Conservation (phyloP, 2,113 vertebrate genomes). For the Euleptes europaea region DNA sequence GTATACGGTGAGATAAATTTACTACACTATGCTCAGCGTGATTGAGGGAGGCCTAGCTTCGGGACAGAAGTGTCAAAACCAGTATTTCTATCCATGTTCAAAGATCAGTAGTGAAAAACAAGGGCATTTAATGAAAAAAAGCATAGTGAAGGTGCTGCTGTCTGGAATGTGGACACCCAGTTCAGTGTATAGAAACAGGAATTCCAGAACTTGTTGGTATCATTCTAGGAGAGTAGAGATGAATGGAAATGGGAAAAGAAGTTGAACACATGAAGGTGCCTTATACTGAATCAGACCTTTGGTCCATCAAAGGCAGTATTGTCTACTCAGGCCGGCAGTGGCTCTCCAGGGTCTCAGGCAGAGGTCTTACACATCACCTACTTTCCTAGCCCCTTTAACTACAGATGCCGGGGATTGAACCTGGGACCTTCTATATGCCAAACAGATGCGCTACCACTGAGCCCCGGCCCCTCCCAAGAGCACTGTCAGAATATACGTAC, state of each 20-base stretch:
- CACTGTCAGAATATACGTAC: background rate
- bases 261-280: too few species aligned
- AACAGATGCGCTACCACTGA: too few species aligned
- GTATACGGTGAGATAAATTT: background rate
- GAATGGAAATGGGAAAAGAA: background rate
- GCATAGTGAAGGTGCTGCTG: background rate
- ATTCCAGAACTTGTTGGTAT: background rate
- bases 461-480: too few species aligned
- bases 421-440: too few species aligned
- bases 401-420: too few species aligned
- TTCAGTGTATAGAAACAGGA: background rate
- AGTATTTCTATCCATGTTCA: background rate
- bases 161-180: background rate
- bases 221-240: background rate
- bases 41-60: background rate
- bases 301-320: too few species aligned
- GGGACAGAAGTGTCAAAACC: background rate
- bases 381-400: too few species aligned
- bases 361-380: too few species aligned
- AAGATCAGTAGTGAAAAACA: background rate
- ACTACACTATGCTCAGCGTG: background rate
- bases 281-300: too few species aligned
- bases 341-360: too few species aligned
- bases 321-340: too few species aligned
- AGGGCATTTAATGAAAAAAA: background rate